phyloP scores from a whole-genome alignment of 2,888 invertebrate species.

The Teleogryllus oceanicus region DNA sequence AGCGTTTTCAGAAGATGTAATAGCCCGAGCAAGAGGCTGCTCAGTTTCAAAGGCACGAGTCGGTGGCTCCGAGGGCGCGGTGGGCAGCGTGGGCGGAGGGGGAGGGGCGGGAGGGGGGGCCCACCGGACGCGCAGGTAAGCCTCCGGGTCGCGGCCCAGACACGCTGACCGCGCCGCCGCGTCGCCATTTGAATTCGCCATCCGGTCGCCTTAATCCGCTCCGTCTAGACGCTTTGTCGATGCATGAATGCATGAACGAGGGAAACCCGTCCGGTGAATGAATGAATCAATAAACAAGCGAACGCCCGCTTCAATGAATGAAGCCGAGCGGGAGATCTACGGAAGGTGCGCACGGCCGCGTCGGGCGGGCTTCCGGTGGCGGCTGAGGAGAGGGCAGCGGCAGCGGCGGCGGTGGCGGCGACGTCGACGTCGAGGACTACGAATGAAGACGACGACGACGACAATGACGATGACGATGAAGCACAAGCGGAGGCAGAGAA shows the following conservation, averaged over 20 bases:
- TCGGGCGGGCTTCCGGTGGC: neutral
- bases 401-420: neutral
- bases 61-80: no score
- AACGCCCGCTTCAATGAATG: neutral
- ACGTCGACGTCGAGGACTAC: no score
- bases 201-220: neutral
- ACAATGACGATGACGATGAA: no score
- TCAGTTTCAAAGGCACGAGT: no score
- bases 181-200: slow-evolving; percentile 9
- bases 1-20: no score
- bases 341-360: no score
- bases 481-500: no score
- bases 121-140: neutral
- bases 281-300: neutral
- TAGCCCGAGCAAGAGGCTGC: no score
- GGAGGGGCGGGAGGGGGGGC: no score
- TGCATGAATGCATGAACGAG: slow-evolving; percentile 18
- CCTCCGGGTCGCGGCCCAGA: neutral
- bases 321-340: neutral
- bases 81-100: no score
- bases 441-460: no score
- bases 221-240: slow-evolving; percentile 10
- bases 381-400: neutral
- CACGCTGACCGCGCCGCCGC: neutral
- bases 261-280: no score